Evolutionary conservation across 2,888 invertebrate species (phyloP).

Genomic region (Acronicta leporina): DNA sequence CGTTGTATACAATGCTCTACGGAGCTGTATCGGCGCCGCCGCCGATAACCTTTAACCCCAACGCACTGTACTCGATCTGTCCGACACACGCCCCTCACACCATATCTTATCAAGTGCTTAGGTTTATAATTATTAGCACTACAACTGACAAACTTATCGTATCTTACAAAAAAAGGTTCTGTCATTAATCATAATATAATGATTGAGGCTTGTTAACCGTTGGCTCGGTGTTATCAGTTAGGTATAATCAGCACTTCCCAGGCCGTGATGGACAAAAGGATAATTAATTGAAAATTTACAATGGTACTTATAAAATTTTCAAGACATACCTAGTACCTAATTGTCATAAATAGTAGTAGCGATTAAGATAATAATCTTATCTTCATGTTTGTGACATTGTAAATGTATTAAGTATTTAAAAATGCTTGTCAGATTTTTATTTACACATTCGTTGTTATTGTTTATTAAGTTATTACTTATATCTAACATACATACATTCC

Average conservation of each 20-base stretch:
- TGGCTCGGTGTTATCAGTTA: too few relatives aligned
- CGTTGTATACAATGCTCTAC: conserved; percentile 55
- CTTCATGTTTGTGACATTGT: conserved; percentile 7
- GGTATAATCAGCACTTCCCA: too few relatives aligned
- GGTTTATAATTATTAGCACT: conserved; percentile 30
- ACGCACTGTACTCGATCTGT: conserved; percentile 46
- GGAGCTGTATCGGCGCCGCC: conserved; percentile 51
- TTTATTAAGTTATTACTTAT: too few relatives aligned
- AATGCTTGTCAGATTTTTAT: conserved; percentile 1
- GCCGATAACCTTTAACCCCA: conserved; percentile 57
- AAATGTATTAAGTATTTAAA: neutral
- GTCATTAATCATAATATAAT: too few relatives aligned
- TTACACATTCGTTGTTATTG: too few relatives aligned
- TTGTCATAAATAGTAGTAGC: conserved; percentile 2
- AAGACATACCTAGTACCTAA: neutral
- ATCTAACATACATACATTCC: too few relatives aligned
- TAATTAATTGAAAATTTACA: too few relatives aligned
- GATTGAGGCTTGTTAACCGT: too few relatives aligned
- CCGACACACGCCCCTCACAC: conserved; percentile 46
- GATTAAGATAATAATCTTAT: conserved; percentile 7
- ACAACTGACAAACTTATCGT: conserved; percentile 15
- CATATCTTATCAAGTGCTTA: conserved; percentile 46
- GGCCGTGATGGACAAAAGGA: too few relatives aligned
- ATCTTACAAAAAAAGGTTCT: too few relatives aligned
- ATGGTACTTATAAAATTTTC: too few relatives aligned